Evolutionary conservation across 2,797 vertebrate genomes (phyloP), one percentile per base, ranked within the genome.

Genomic region (Karalla daura): DNA sequence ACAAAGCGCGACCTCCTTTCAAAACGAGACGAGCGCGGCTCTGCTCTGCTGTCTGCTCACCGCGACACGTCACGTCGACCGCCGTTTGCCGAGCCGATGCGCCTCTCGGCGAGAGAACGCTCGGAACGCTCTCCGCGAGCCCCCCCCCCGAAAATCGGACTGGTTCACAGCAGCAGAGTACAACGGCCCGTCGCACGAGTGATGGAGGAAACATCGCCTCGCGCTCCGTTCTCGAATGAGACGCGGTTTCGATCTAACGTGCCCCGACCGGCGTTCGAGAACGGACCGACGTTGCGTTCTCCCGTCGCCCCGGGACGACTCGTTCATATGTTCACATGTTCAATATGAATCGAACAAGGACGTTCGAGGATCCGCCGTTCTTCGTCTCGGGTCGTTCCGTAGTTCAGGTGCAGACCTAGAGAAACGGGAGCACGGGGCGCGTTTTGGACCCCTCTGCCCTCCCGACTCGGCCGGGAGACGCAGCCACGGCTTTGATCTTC

Each of bases 401-500:
- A 37, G 32, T 50, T 39, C 4, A 7, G n/a, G 25, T 20, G 47
- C n/a, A 30, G 15, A 35, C 7, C 12, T 33, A 39, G 61, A 41
- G 45, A 66, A 39, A 51, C 59, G 45, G 30, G 14, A 12, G 32
- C 28, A 6, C 23, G 45, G 0, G 41, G 55, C 27, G 36, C 43
- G 55, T 12, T 23, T 15, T 40, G 47, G 73, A 54, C 54, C 62
- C n/a, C 23, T 14, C 21, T 65, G 56, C 52, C 64, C 65, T 68
- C 80, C 79, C 54, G 47, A 79, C 67, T 80, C 37, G 58, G 74
- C 71, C 68, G 44, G 64, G 53, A 78, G 74, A 82, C 84, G 76
- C 81, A 80, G 68, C 75, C 71, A 14, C 55, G 40, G 79, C 78
- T 90, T 86, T 88, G 80, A 89, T 88, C 81, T 87, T 84, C 70